phyloP scores from a whole-genome alignment of 1,140 invertebrate species.

The Neodiprion pinetum region DNA sequence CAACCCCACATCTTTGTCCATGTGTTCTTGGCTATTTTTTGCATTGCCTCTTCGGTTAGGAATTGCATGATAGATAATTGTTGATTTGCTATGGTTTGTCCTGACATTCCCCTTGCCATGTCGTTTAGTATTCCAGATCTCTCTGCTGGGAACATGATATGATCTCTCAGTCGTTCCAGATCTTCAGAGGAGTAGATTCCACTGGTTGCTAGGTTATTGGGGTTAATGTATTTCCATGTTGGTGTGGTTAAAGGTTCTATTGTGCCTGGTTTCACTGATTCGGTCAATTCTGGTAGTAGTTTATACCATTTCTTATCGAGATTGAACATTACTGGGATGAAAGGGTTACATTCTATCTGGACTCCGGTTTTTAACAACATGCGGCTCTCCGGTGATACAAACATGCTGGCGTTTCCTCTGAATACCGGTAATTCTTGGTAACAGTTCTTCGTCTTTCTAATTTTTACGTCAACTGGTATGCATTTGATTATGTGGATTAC shows the following conservation, averaged over 20 bases:
- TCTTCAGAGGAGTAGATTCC: constrained; percentile 29
- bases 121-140: not conserved
- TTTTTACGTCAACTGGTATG: constrained; percentile 18
- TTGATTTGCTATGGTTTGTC: too few relatives aligned
- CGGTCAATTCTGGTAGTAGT: constrained; percentile 13
- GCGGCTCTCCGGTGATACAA: constrained; percentile 22
- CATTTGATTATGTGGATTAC: constrained; percentile 25
- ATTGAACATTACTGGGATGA: constrained; percentile 10
- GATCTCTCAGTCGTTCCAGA: constrained; percentile 15
- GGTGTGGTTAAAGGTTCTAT: constrained; percentile 21
- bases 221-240: constrained; percentile 31
- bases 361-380: constrained; percentile 14
- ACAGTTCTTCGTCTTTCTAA: constrained; percentile 13
- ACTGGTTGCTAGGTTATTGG: constrained; percentile 26
- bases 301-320: not conserved
- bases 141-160: constrained; percentile 25
- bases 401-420: constrained; percentile 6
- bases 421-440: constrained; percentile 25
- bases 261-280: constrained; percentile 9
- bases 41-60: too few relatives aligned
- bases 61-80: too few relatives aligned
- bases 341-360: not conserved
- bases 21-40: too few relatives aligned
- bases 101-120: not conserved
- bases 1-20: too few relatives aligned